phyloP scores from a whole-genome alignment of 2,888 invertebrate genomes.

The Neoascia interrupta region DNA sequence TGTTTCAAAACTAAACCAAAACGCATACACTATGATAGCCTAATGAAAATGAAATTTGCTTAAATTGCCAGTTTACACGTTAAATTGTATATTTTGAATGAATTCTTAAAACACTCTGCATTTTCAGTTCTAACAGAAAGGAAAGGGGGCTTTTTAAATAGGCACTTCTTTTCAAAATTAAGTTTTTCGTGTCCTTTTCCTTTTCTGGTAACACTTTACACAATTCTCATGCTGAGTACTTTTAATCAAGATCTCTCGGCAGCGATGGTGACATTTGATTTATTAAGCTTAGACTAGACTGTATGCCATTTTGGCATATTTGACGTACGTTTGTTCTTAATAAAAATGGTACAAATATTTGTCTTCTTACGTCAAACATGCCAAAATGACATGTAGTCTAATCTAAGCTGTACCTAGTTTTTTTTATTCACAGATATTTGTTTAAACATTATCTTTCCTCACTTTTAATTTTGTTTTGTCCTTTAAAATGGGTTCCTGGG shows the following conservation, averaged over 20 bases:
- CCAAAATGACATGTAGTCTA: too few species aligned
- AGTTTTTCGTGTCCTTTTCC: constrained; percentile 25
- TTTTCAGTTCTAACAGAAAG: constrained; percentile 4
- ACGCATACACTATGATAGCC: constrained; percentile 27
- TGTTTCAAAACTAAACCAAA: too few species aligned
- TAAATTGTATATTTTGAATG: constrained; percentile 37
- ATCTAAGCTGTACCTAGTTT: not conserved
- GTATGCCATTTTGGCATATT: too few species aligned
- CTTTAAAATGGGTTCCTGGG: constrained; percentile 3
- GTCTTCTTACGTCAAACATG: too few species aligned
- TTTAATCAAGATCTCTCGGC: not conserved
- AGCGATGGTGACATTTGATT: constrained; percentile 25
- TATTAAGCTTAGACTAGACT: too few species aligned
- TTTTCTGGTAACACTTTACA: constrained; percentile 20
- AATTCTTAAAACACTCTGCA: constrained; percentile 30
- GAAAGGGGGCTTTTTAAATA: constrained; percentile 24
- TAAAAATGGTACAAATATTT: too few species aligned
- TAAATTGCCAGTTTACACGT: constrained; percentile 32
- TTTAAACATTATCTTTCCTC: not conserved
- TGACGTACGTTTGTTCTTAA: too few species aligned
- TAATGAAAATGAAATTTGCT: constrained; percentile 20
- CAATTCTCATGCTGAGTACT: constrained; percentile 13
- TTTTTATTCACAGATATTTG: constrained; percentile 20
- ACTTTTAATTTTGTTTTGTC: constrained; percentile 2
- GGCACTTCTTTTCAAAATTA: not conserved